Conservation (phyloP, 1,140 invertebrate species). For the Atta colombica region DNA sequence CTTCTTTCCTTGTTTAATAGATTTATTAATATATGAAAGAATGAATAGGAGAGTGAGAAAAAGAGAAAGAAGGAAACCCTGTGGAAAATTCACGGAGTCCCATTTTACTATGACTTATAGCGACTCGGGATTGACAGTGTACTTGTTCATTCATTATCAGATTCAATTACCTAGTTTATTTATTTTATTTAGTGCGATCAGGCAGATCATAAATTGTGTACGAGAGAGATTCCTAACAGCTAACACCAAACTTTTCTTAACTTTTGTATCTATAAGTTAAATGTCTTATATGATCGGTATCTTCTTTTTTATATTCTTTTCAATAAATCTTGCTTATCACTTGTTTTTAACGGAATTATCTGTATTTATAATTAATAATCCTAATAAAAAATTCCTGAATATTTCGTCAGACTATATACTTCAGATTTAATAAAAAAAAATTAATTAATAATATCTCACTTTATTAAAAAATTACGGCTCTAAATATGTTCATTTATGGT, state of each 20-base stretch:
- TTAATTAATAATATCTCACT: not conserved
- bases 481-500: not conserved
- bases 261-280: constrained; percentile 80
- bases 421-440: not conserved
- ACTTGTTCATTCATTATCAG: not conserved
- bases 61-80: constrained; percentile 6
- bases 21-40: constrained; percentile 16
- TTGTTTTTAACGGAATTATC: not conserved
- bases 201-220: constrained; percentile 64
- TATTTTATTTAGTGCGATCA: constrained; percentile 52
- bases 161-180: constrained; percentile 49
- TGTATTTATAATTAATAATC: constrained; percentile 22
- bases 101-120: constrained; percentile 19
- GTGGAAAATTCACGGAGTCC: constrained; percentile 13
- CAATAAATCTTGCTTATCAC: constrained; percentile 39
- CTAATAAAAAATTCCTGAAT: constrained; percentile 23
- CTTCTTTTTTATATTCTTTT: not conserved
- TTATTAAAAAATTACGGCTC: not conserved
- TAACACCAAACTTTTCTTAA: constrained; percentile 80
- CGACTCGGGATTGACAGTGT: constrained; percentile 5
- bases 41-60: constrained; percentile 20
- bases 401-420: not conserved
- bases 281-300: constrained; percentile 67
- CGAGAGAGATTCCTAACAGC: constrained; percentile 70
- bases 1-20: not conserved